A percentile compares a stretch with the other conserved stretches of the same genome.
phyloP scores from a whole-genome alignment of 2,888 invertebrate species.

The Dryomyza anilis region DNA sequence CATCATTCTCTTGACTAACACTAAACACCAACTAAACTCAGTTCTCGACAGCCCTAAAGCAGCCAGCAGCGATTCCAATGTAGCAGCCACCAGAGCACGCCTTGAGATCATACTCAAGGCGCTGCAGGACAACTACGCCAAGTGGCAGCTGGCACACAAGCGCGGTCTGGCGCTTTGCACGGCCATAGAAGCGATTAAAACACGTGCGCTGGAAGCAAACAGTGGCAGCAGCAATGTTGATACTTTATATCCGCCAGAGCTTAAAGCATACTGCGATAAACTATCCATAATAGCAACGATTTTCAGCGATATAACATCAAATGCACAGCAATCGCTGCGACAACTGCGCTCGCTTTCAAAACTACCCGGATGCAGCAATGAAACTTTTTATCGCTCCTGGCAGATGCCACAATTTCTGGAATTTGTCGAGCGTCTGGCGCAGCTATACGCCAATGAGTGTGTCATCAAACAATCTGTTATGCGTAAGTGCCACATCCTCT shows the following conservation, averaged over 20 bases:
- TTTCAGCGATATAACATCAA: constrained; percentile 48
- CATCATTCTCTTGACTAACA: no score
- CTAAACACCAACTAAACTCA: constrained; percentile 26
- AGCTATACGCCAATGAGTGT: constrained; percentile 47
- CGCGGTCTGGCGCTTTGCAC: constrained; percentile 51
- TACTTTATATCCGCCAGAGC: constrained; percentile 44
- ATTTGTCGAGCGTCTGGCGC: constrained; percentile 43
- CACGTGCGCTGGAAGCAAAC: constrained; percentile 42
- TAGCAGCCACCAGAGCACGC: constrained; percentile 42
- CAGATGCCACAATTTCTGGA: constrained; percentile 44
- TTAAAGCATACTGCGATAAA: constrained; percentile 49
- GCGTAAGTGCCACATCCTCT: constrained; percentile 39
- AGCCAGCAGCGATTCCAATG: constrained; percentile 39
- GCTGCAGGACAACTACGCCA: constrained; percentile 47
- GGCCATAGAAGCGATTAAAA: constrained; percentile 54
- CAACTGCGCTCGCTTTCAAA: constrained; percentile 49
- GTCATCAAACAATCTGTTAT: constrained; percentile 49
- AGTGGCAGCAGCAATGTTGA: constrained; percentile 5
- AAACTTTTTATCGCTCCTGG: constrained; percentile 54
- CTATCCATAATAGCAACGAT: constrained; percentile 49
- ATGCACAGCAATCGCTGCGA: constrained; percentile 42
- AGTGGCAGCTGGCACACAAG: constrained; percentile 56
- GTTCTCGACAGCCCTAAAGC: constrained; percentile 46
- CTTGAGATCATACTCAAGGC: constrained; percentile 45
- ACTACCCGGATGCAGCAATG: constrained; percentile 41